Evolutionary conservation across 2,797 vertebrate species (phyloP), one percentile per base, ranked within the genome.

Genomic region (Lepilemur ruficaudatus): DNA sequence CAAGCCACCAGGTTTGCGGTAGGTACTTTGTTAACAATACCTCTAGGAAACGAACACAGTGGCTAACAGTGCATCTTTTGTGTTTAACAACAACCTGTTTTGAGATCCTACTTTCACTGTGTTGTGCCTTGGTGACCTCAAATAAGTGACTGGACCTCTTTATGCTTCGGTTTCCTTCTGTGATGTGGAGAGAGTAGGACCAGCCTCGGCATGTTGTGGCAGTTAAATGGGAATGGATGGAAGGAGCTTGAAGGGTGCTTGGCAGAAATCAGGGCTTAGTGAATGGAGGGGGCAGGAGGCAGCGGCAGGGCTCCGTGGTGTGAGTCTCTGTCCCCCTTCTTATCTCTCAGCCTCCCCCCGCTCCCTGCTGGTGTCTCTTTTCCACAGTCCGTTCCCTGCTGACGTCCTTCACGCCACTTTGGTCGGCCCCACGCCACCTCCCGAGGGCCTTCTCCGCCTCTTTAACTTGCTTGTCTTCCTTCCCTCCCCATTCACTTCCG

Each of bases 211-310:
- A 7, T 48, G 32, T 7, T 61, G 14, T 43, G 63, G 59, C 25
- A 18, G 30, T 52, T 18, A 30, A 28, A 17, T 7, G 52, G 5
- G 50, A 9, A 11, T 4, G 48, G 48, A 1, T 0, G 0, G 18
- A 0, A 18, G 2, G 14, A 0, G 6, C 63, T 18, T 7, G 55
- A 14, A 23, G 50, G 10, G 8, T 17, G 32, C 12, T 0, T 0
- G 25, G 79, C 22, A 1, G 23, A 70, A 11, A 5, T 0, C 15
- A 1, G 0, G 18, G 38, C 30, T 28, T 23, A 28, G 88, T 35
- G 25, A 46, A 2, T 1, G n/a, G 30, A 15, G 30, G 30, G 9
- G 61, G 30, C 20, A 22, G 63, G 46, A 72, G 61, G 5, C 41
- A 55, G 52, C 8, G 0, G 38, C 30, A 59, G 72, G 30, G 50